phyloP scores from a whole-genome alignment of 2,113 vertebrate genomes.

The Mastomys coucha region DNA sequence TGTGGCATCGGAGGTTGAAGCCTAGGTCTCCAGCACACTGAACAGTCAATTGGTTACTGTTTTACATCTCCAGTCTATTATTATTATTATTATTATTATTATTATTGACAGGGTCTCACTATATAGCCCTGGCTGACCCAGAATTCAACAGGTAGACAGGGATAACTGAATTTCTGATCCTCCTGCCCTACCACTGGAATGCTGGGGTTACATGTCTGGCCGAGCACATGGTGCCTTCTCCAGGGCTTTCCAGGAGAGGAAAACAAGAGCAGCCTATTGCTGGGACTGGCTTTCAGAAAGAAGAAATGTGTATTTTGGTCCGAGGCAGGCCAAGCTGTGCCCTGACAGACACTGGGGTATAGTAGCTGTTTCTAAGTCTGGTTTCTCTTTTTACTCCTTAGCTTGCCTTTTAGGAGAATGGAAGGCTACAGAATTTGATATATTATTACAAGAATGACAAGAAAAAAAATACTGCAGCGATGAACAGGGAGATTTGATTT shows the following conservation, averaged over 20 bases:
- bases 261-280: not conserved
- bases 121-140: not conserved
- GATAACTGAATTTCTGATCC: not conserved
- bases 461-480: slow-evolving; percentile 8
- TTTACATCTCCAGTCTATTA: not conserved
- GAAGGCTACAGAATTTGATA: not conserved
- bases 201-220: not conserved
- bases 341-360: not conserved
- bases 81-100: not conserved
- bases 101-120: not conserved
- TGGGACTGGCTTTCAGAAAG: not conserved
- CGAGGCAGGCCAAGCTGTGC: not conserved
- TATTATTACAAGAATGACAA: slow-evolving; percentile 1
- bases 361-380: not conserved
- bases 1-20: not conserved
- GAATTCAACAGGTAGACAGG: not conserved
- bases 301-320: not conserved
- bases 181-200: not conserved
- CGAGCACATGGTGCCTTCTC: not conserved
- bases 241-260: not conserved
- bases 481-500: slow-evolving; percentile 8
- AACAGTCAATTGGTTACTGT: not conserved
- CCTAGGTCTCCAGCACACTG: not conserved
- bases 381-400: slow-evolving; percentile 29
- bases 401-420: not conserved